These are phyloP conservation scores for Drosophila colorata DNA, from an alignment of 2,888 invertebrate genomes.

Conservation along the genomic window DNA sequence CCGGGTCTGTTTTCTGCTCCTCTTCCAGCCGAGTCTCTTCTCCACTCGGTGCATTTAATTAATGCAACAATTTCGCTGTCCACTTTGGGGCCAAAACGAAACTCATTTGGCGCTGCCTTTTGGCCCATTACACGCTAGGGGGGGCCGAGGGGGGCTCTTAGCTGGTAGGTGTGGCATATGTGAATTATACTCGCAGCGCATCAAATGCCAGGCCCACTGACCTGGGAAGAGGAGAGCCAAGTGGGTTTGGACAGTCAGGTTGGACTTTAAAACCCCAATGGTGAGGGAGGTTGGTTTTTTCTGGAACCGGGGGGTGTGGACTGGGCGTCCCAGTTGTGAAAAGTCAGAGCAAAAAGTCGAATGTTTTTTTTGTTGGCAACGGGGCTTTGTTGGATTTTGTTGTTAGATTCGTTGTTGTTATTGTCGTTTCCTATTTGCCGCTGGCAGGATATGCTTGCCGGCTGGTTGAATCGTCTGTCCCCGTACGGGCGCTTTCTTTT, in stretches of 20 bases:
- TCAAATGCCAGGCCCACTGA: slow-evolving; percentile 36
- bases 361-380: slow-evolving; percentile 28
- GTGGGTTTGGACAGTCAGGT: not conserved
- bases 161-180: slow-evolving; percentile 27
- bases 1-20: not conserved
- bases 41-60: slow-evolving; percentile 51
- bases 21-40: not conserved
- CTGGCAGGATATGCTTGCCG: slow-evolving; percentile 56
- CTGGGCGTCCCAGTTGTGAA: slow-evolving; percentile 15
- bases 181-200: slow-evolving; percentile 29
- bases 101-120: slow-evolving; percentile 53
- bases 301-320: not conserved
- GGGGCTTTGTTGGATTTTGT: slow-evolving; percentile 16
- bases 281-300: not conserved
- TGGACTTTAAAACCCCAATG: slow-evolving; percentile 9
- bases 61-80: slow-evolving; percentile 49
- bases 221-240: not conserved
- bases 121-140: slow-evolving; percentile 6
- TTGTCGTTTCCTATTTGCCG: slow-evolving; percentile 57
- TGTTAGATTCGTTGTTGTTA: slow-evolving; percentile 41
- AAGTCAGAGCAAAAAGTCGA: slow-evolving; percentile 59
- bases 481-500: slow-evolving; percentile 22
- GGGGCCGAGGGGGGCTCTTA: not conserved
- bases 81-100: slow-evolving; percentile 42
- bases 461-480: slow-evolving; percentile 30